Evolutionary conservation across 1,140 invertebrate species (phyloP), one percentile per base, ranked within the genome.

Genomic region (Zaprionus vittiger): DNA sequence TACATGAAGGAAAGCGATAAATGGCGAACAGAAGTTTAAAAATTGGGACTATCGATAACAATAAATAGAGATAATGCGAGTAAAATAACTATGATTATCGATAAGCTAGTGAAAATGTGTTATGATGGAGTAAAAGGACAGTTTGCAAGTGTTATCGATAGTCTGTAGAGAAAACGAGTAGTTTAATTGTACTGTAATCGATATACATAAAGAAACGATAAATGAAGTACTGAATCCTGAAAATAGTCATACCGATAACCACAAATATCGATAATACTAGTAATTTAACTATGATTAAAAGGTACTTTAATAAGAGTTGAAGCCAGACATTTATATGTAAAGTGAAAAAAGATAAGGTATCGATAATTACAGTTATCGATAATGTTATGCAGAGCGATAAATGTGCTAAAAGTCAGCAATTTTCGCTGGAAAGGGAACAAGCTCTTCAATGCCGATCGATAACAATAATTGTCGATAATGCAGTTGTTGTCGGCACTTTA

Each of bases 91-190:
- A 0, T 26, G 26, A 28, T 28, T 28, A 28, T 28, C 26, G 26
- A 28, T 28, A 28, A 28, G 22, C 7, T 38, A 57, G 56, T 66
- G 54, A 75, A 75, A 75, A 37, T 63, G 2, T 5, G 22, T 24
- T 31, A 52, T 28, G 24, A 44, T 47, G n/a, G 14, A 0, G 4
- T 20, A 12, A 5, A 5, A 55, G 5, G 17, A 24, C 26, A 54
- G 12, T 52, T 31, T 31, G 5, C 6, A 28, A 37, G 11, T 37
- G 11, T 37, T 11, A 37, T 37, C 11, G 34, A 12, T 34, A 2
- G 34, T 34, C 12, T 37, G 11, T 37, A 37, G 9, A 37, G 11
- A 14, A 11, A 37, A 34, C 0, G 1, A 1, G 7, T 11, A 20
- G 20, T 20, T 20, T 20, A 20, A 20, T 20, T 20, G 20, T 20